Evolutionary conservation across 2,888 invertebrate genomes (phyloP).

Genomic region (Ornithoptera alexandrae): DNA sequence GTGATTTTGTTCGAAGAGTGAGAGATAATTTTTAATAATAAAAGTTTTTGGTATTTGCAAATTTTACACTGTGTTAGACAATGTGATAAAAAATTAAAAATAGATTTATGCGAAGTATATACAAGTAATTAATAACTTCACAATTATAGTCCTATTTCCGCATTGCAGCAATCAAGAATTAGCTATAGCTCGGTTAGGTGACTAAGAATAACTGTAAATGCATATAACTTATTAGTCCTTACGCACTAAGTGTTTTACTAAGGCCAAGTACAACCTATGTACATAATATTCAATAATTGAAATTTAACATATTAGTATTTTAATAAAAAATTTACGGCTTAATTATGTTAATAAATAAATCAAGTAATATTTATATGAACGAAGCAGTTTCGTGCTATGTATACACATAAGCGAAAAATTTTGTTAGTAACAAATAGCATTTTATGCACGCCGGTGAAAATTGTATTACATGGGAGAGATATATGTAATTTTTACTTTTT

Average conservation of each 20-base stretch:
- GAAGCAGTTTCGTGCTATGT: too few species aligned
- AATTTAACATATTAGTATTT: neutral
- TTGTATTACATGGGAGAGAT: too few species aligned
- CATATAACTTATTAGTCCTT: conserved; percentile 11
- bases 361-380: too few species aligned
- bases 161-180: conserved; percentile 5
- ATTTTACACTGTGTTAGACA: neutral
- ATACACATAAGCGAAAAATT: too few species aligned
- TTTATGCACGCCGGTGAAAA: too few species aligned
- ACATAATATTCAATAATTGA: neutral
- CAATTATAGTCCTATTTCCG: neutral
- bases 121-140: neutral
- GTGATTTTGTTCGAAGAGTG: too few species aligned
- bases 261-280: conserved; percentile 12
- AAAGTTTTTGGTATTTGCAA: neutral
- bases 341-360: too few species aligned
- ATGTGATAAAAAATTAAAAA: neutral
- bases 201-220: conserved; percentile 19
- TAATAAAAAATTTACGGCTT: too few species aligned
- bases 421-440: too few species aligned
- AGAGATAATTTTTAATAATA: neutral
- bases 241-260: conserved; percentile 8
- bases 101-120: neutral
- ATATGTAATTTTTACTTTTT: too few species aligned
- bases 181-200: conserved; percentile 14